Evolutionary conservation across 2,797 vertebrate genomes (phyloP).

Genomic region (Rhynchonycteris naso): DNA sequence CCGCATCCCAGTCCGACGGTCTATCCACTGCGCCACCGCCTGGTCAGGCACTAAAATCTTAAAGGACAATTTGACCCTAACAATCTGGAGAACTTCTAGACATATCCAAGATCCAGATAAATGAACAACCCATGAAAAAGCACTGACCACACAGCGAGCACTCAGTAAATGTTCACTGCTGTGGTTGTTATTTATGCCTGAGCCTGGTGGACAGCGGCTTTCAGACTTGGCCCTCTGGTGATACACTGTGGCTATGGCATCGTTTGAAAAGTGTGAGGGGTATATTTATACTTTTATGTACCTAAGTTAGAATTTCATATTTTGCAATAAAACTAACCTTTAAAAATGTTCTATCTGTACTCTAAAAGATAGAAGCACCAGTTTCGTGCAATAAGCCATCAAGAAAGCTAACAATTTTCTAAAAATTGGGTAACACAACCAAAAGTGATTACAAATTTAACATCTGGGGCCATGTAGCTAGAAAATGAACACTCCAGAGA

Average conservation of each 20-base stretch:
- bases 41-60: background rate
- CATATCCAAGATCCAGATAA: background rate
- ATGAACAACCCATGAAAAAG: background rate
- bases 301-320: background rate
- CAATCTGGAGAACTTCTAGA: background rate
- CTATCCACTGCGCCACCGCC: too few relatives aligned
- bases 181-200: background rate
- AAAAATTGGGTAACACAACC: background rate
- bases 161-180: background rate
- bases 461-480: background rate
- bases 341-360: background rate
- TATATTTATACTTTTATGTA: too few relatives aligned
- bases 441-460: background rate
- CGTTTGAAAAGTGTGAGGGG: background rate
- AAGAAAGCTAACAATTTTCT: background rate
- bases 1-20: too few relatives aligned
- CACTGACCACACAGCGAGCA: background rate
- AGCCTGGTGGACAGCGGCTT: background rate
- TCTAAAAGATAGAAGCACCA: background rate
- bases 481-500: conserved; percentile 16
- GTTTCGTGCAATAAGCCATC: background rate
- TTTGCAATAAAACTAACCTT: background rate
- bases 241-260: too few relatives aligned
- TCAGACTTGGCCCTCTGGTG: background rate
- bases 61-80: background rate